Evolutionary conservation across 2,888 invertebrate species (phyloP), one percentile per base, ranked within the genome.

Genomic region (Microplitis manilae): DNA sequence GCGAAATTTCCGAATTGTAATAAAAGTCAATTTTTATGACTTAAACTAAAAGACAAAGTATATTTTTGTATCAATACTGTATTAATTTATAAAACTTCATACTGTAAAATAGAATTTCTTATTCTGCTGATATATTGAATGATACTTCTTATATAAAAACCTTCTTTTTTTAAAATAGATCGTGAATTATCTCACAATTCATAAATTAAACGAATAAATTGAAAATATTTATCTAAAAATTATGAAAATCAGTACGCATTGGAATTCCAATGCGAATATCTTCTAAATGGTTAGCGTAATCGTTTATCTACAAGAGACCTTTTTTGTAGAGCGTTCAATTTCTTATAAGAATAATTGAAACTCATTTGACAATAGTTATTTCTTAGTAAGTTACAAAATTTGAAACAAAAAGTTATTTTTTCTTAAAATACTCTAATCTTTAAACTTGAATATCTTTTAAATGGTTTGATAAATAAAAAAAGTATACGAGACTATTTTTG

Each of bases 301-400:
- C 38, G 62, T 17, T 8, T 13, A 20, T 64, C 8, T 38, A 73
- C 40, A 38, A 40, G 65, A 73, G 9, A 64, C 65, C 65, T 62
- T 73, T 39, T 73, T 73, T 62, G 2, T 73, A 64, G 73, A 64
- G 73, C 73, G n/a, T 30, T 62, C 6, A 73, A 73, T 64, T 73
- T 73, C 5, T 40, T 41, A 2, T 0, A 41, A 0, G 0, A 41
- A 41, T 41, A 6, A 41, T 8, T 38, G n/a, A 9, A 39, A 38
- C 68, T 9, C 39, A 40, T 38, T 40, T n/a, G 7, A 68, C 15
- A 68, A 68, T 40, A 40, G 9, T 30, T 30, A 40, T 39, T 68
- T 38, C 13, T 68, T 39, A 30, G n/a, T 15, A 8, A 68, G 68
- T 68, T 38, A 68, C 40, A 6, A 68, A 68, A 68, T 38, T 68